Evolutionary conservation across 1,140 invertebrate genomes (phyloP), one percentile per base, ranked within the genome.

Genomic region (Drosophila nasuta): DNA sequence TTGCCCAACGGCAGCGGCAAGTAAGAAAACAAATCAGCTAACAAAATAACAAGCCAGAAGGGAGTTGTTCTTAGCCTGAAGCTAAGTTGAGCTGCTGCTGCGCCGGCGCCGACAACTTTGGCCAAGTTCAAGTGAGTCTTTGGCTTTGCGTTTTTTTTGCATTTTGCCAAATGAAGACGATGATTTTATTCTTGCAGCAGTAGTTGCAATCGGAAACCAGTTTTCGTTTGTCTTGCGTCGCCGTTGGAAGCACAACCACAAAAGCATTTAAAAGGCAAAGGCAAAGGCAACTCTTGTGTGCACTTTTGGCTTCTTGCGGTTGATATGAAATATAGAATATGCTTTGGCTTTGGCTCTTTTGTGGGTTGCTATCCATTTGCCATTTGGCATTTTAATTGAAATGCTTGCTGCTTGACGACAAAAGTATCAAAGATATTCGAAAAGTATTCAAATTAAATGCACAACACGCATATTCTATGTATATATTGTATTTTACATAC

Each of bases 381-480:
- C 35, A 63, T 66, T 77, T 68, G 57, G 73, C 43, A 81, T 89
- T 81, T 89, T 83, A 89, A 83, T 88, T 83, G 80, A 89, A 88
- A 88, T 83, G 70, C 73, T 58, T 65, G 64, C 20, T 25, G 20
- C 20, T 25, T 25, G 20, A 25, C 51, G 74, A 77, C 62, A 68
- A 13, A 59, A 59, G 68, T 60, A 52, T 71, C 45, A 38, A 38
- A 58, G 28, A 65, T 65, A 64, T 64, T 46, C 15, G 5, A 43
- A 57, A 89, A 89, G 85, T 89, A 89, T 81, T 88, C 57, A 78
- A 89, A 88, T 83, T 88, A 75, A 78, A 78, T 88, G 71, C 46
- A 71, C 41, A 49, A 6, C 20, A 25, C 54, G 35, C 48, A 15
- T 49, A 65, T 62, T 13, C 11, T 43, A 43, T 43, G 11, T 43